Conservation (phyloP, 1,140 invertebrate genomes). For the Drosophila albomicans region DNA sequence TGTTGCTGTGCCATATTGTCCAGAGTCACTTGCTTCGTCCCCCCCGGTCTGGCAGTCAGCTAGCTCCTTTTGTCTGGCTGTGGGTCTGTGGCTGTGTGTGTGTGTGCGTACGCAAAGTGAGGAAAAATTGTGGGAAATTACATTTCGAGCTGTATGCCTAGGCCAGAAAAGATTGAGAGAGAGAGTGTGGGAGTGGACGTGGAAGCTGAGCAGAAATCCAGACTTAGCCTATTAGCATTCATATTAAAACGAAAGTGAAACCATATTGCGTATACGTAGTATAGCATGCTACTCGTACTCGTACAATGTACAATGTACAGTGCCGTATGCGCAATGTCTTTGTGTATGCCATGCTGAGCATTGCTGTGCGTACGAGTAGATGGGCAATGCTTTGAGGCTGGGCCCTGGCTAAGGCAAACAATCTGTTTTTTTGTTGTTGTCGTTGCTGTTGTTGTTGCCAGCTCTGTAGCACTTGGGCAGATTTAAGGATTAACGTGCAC, state of each 20-base stretch:
- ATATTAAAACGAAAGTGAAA: constrained; percentile 84
- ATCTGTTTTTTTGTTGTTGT: constrained; percentile 55
- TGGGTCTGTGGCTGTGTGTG: constrained; percentile 14
- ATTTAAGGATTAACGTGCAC: constrained; percentile 79
- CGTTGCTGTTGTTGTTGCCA: constrained; percentile 8
- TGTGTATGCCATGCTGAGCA: constrained; percentile 10
- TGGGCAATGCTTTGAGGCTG: constrained; percentile 38
- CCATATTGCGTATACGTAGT: constrained; percentile 79
- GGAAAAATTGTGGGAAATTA: constrained; percentile 83
- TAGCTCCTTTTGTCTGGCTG: constrained; percentile 57
- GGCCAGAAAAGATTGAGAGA: constrained; percentile 1
- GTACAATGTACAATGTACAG: constrained; percentile 45
- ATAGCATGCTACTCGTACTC: constrained; percentile 28
- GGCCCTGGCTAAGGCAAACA: constrained; percentile 51
- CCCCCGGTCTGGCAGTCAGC: background rate
- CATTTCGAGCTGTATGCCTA: constrained; percentile 60
- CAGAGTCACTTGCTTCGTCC: constrained; percentile 43
- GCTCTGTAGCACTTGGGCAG: constrained; percentile 72
- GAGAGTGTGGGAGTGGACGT: background rate
- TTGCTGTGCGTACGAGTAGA: constrained; percentile 30
- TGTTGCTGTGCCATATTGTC: constrained; percentile 61
- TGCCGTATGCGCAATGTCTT: constrained; percentile 25
- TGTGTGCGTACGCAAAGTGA: constrained; percentile 72
- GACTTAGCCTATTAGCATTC: constrained; percentile 83
- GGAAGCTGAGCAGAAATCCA: constrained; percentile 67